phyloP scores from a whole-genome alignment of 1,140 invertebrate genomes.

The Drosophila ananassae region DNA sequence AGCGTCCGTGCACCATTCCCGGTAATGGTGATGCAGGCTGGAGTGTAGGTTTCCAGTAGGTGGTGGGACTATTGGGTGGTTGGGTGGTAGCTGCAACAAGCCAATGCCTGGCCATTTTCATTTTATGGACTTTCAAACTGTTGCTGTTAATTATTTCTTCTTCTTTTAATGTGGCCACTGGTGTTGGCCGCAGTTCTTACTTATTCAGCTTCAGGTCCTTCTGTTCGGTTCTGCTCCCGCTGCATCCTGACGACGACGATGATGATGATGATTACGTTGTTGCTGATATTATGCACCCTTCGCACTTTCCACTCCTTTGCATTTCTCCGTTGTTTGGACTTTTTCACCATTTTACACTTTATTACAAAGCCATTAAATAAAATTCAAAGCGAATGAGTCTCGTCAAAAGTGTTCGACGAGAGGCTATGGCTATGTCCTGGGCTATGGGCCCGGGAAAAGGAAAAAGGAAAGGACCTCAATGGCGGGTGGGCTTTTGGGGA shows the following conservation, averaged over 20 bases:
- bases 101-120: constrained; percentile 63
- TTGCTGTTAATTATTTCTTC: constrained; percentile 82
- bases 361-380: constrained; percentile 83
- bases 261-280: constrained; percentile 56
- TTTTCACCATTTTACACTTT: constrained; percentile 82
- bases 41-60: neutral
- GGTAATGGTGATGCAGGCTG: constrained; percentile 43
- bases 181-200: constrained; percentile 65
- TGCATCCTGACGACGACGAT: constrained; percentile 29
- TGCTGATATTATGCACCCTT: constrained; percentile 72
- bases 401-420: constrained; percentile 53
- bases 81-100: constrained; percentile 14
- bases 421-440: neutral
- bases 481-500: neutral
- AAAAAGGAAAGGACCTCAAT: neutral
- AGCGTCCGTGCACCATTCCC: constrained; percentile 15
- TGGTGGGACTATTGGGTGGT: neutral
- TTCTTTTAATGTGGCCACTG: constrained; percentile 79
- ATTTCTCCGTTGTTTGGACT: constrained; percentile 73
- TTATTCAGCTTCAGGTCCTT: constrained; percentile 26
- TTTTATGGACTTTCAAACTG: constrained; percentile 83
- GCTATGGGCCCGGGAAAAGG: neutral
- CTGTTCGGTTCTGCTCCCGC: constrained; percentile 15
- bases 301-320: constrained; percentile 25
- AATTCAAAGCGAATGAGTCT: constrained; percentile 80